Percentiles rank a stretch among this genome's conserved stretches.
These are phyloP conservation scores for Mus pahari DNA, from an alignment of 2,113 vertebrate genomes.

Conservation along the genomic window DNA sequence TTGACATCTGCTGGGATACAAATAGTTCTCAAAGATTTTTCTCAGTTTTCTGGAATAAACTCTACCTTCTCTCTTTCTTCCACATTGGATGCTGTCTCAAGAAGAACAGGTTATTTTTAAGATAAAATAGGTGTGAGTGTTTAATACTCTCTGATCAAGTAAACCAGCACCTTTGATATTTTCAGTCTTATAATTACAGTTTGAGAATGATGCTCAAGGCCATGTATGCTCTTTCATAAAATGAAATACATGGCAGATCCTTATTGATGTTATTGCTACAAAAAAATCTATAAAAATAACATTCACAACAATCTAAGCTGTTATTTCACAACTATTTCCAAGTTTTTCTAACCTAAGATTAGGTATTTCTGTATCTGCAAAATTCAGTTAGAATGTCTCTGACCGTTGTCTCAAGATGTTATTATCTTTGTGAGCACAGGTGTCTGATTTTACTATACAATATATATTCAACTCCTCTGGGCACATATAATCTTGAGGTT, in stretches of 20 bases:
- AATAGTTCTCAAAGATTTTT: not conserved
- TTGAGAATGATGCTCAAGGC: not conserved
- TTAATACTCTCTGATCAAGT: not conserved
- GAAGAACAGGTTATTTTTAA: slow-evolving; percentile 19
- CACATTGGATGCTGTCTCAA: not conserved
- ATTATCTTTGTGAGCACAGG: not conserved
- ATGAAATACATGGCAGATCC: slow-evolving; percentile 5
- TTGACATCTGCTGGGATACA: not conserved
- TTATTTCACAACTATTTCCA: slow-evolving; percentile 27
- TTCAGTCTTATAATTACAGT: not conserved
- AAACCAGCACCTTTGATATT: slow-evolving; percentile 3
- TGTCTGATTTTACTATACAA: not conserved
- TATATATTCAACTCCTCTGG: not conserved
- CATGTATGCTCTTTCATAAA: slow-evolving; percentile 12
- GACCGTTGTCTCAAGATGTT: not conserved
- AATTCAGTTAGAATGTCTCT: slow-evolving; percentile 43
- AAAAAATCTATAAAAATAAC: slow-evolving; percentile 63
- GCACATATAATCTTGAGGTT: not conserved
- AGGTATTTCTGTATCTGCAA: not conserved
- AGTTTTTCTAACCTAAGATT: slow-evolving; percentile 5
- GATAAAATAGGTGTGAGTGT: not conserved
- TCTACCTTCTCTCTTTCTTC: not conserved
- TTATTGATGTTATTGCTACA: slow-evolving; percentile 48
- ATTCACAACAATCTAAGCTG: not conserved
- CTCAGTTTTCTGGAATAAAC: not conserved